phyloP scores from a whole-genome alignment of 2,888 invertebrate species.

The Petrolisthes cinctipes region DNA sequence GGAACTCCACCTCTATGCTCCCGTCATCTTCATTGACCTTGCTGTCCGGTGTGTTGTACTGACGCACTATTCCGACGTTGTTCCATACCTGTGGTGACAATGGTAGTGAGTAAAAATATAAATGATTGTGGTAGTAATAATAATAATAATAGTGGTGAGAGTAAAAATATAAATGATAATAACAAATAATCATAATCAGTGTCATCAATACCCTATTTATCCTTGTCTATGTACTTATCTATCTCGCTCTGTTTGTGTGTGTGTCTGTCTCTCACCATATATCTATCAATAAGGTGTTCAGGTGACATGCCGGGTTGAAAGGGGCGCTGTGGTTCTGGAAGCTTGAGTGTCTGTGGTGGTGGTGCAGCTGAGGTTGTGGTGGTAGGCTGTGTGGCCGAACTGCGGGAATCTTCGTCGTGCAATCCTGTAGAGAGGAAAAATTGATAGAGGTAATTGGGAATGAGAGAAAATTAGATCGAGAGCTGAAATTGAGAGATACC shows the following conservation, averaged over 20 bases:
- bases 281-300: conserved; percentile 83
- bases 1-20: conserved; percentile 94
- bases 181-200: neutral
- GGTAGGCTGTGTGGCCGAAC: too few relatives aligned
- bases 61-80: conserved; percentile 88
- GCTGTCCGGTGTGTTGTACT: conserved; percentile 78
- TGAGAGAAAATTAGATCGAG: too few relatives aligned
- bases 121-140: too few relatives aligned
- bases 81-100: conserved; percentile 80
- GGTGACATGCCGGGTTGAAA: conserved; percentile 95
- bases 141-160: too few relatives aligned
- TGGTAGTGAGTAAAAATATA: neutral
- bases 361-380: neutral
- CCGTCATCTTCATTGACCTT: conserved; percentile 80
- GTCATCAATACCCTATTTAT: neutral
- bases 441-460: too few relatives aligned
- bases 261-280: conserved; percentile 72
- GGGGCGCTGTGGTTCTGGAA: conserved; percentile 76
- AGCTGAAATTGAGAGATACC: too few relatives aligned
- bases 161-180: neutral
- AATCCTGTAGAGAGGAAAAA: too few relatives aligned
- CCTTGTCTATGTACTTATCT: too few relatives aligned
- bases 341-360: conserved; percentile 23
- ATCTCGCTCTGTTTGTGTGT: neutral
- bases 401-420: too few relatives aligned